Evolutionary conservation across 2,113 vertebrate genomes (phyloP).

Genomic region (Sciurus niger): DNA sequence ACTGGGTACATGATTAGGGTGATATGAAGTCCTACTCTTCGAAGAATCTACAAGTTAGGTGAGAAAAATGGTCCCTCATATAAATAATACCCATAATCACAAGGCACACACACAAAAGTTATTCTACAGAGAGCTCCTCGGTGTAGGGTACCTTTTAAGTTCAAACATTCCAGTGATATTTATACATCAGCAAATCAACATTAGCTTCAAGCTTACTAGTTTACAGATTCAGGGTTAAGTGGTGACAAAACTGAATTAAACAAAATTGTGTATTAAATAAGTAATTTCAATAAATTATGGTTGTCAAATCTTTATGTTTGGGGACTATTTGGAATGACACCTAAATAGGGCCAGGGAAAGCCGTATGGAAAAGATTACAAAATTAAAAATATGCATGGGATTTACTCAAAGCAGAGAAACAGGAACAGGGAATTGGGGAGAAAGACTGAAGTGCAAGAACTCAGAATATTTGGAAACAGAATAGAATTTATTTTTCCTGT

Average conservation of each 20-base stretch:
- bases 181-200: neutral
- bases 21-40: neutral
- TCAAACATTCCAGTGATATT: neutral
- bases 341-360: neutral
- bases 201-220: neutral
- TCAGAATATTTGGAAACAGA: neutral
- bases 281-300: neutral
- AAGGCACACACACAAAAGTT: neutral
- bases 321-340: neutral
- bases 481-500: neutral
- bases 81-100: neutral
- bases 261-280: neutral
- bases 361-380: neutral
- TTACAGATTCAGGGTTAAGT: neutral
- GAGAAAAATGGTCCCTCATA: neutral
- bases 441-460: neutral
- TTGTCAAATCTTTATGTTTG: neutral
- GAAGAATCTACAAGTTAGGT: neutral
- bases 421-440: neutral
- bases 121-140: neutral
- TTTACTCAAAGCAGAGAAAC: neutral
- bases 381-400: neutral
- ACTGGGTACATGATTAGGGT: neutral
- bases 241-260: neutral
- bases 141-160: neutral